phyloP scores from a whole-genome alignment of 2,797 vertebrate genomes.

The Halcyon badia region DNA sequence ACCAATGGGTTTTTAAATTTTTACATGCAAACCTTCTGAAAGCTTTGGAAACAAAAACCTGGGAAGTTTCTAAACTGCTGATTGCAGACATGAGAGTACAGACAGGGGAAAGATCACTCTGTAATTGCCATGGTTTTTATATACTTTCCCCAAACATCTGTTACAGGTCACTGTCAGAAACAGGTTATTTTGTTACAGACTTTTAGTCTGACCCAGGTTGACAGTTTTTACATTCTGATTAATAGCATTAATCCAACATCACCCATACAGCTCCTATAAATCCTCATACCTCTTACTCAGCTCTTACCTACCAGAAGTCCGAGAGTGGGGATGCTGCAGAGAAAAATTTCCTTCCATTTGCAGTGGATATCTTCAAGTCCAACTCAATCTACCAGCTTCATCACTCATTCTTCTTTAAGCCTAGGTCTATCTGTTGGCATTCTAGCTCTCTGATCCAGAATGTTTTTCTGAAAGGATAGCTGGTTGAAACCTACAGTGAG shows the following conservation, averaged over 20 bases:
- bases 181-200: conserved; percentile 43
- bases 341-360: background rate
- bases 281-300: background rate
- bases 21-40: background rate
- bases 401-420: background rate
- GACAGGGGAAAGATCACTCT: conserved; percentile 37
- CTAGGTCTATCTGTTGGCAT: background rate
- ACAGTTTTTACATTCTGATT: conserved; percentile 53
- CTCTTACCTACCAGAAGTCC: background rate
- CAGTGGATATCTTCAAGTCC: background rate
- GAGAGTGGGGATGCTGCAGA: background rate
- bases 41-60: background rate
- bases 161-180: conserved; percentile 49
- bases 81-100: background rate
- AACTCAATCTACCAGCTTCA: background rate
- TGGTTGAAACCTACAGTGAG: background rate
- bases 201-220: conserved; percentile 28
- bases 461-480: background rate
- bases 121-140: conserved; percentile 20
- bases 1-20: background rate
- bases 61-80: conserved; percentile 30
- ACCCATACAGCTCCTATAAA: background rate
- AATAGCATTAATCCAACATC: conserved; percentile 24
- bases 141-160: conserved; percentile 45
- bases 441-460: background rate